Conservation (phyloP, 2,113 vertebrate genomes). For the Megaceryle maxima region DNA sequence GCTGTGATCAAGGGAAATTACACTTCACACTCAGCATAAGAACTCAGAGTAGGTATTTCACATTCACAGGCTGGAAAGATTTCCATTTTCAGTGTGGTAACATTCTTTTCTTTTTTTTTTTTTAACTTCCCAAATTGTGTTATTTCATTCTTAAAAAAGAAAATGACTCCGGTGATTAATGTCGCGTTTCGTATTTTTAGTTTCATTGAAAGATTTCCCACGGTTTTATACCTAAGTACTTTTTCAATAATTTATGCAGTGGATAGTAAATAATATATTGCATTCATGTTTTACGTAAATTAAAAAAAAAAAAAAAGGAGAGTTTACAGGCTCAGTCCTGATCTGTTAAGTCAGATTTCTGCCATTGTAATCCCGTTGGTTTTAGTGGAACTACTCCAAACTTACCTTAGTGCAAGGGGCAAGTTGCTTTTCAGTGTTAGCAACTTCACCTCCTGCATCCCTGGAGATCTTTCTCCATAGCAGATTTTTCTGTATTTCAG, state of each 20-base stretch:
- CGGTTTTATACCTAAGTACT: conserved; percentile 54
- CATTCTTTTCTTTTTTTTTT: background rate
- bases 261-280: conserved; percentile 71
- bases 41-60: background rate
- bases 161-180: background rate
- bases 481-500: background rate
- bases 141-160: background rate
- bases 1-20: background rate
- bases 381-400: background rate
- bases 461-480: background rate
- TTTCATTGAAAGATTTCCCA: conserved; percentile 40
- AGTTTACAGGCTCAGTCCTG: background rate
- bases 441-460: background rate
- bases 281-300: conserved; percentile 45
- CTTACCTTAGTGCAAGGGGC: background rate
- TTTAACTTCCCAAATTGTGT: background rate
- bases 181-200: conserved; percentile 52
- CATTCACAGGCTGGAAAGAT: background rate
- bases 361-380: background rate
- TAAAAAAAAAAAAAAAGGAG: background rate
- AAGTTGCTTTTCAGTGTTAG: conserved; percentile 4
- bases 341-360: background rate
- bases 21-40: background rate
- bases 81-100: conserved; percentile 7
- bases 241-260: conserved; percentile 69